Base-by-base conservation (phyloP, 2,113 vertebrate species). In the Notarius lentiginosus region DNA sequence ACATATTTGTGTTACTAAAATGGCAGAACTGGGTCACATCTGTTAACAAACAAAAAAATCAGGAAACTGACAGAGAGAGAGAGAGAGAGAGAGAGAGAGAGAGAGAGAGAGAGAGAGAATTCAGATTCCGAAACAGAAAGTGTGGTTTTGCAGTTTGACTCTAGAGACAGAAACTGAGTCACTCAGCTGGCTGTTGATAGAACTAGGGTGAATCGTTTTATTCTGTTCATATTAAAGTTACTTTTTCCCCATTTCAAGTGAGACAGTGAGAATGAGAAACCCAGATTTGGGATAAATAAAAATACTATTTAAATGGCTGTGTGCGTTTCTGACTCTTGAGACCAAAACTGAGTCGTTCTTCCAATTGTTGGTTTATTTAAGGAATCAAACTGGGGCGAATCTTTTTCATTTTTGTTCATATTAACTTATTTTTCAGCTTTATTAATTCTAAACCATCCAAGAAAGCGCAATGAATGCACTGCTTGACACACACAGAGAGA, bases 11-110 rank as follows among this genome's bases (percentile, higher is more conserved):
- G 41, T 20, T 65, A 83, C n/a, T 68, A 70, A 53, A 83, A 70
- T 83, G 65, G 82, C 82, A 83, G 63, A 83, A 83, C 63, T 83
- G 65, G 82, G 82, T 83, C 82, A 9, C 47, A 68, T 83, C 82
- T 83, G 82, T 68, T 83, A 83, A 83, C 81, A 83, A 83, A 70
- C 82, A 55, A 27, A 68, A 51, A 83, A 10, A 83, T 58, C 58
- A 12, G 58, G 58, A 83, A 63, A 83, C 5, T 0, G 14, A 51
- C 20, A 66, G 22, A 18, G n/a, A 51, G 11, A 24, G 68, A 8
- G 14, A 41, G n/a, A n/a, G 34, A 51, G 15, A 30, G 2, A 56
- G 51, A 73, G 66, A 7, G 30, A 34, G 0, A 70, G 27, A 70
- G 10, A 68, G 65, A 15, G 60, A 63, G 18, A 24, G 61, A 24